phyloP scores from a whole-genome alignment of 92 coral and sea anemone species.

The Siderastrea siderea region DNA sequence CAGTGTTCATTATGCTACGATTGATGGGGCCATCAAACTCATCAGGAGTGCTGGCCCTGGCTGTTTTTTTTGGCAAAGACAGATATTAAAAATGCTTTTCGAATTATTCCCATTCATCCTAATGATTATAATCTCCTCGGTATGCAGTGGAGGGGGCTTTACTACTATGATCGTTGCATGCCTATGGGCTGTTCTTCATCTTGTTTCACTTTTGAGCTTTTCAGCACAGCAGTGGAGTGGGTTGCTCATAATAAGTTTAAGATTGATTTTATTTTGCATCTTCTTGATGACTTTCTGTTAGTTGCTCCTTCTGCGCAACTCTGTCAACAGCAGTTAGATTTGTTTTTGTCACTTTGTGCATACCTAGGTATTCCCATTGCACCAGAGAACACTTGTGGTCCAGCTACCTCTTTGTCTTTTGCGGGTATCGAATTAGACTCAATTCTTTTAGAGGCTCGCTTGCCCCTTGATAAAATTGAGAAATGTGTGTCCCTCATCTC shows the following conservation, averaged over 20 bases:
- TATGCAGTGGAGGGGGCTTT: constrained; percentile 58
- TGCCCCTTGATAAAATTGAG: constrained; percentile 64
- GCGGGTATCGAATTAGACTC: constrained; percentile 72
- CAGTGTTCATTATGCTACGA: constrained; percentile 53
- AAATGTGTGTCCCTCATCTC: constrained; percentile 34
- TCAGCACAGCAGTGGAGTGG: constrained; percentile 77
- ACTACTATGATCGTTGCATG: constrained; percentile 69
- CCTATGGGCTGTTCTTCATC: constrained; percentile 83
- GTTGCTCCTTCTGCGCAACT: constrained; percentile 40
- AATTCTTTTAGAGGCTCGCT: constrained; percentile 49
- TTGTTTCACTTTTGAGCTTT: constrained; percentile 73
- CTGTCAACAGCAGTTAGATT: constrained; percentile 40
- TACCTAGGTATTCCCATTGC: constrained; percentile 73
- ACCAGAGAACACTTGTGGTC: constrained; percentile 59
- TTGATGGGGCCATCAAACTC: constrained; percentile 51
- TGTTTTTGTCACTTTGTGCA: constrained; percentile 49
- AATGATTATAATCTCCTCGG: constrained; percentile 69
- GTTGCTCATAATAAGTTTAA: constrained; percentile 58
- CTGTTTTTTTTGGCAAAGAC: constrained; percentile 72
- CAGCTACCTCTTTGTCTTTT: constrained; percentile 50
- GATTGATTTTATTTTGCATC: constrained; percentile 50
- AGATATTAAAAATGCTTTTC: constrained; percentile 71
- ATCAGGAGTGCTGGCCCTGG: constrained; percentile 52
- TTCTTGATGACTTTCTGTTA: constrained; percentile 69
- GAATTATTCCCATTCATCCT: constrained; percentile 70